Conservation (phyloP, 2,797 vertebrate species). For the Coilia nasus region DNA sequence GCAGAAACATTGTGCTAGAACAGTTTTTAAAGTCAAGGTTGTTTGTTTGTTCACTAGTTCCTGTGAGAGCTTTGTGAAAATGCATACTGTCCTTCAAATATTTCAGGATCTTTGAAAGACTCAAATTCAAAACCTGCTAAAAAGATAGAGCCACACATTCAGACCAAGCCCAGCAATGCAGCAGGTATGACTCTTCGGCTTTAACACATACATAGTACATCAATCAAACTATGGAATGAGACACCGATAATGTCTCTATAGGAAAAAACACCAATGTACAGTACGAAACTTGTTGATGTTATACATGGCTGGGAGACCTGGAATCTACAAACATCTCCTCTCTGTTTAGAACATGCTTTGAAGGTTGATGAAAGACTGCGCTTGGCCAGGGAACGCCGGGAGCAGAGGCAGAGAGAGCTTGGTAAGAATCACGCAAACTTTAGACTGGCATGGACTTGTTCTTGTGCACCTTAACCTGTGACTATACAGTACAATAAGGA, state of each 20-base stretch:
- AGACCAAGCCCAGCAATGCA: background rate
- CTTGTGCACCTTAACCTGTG: background rate
- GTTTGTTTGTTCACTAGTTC: background rate
- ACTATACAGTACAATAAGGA: background rate
- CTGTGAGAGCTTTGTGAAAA: background rate
- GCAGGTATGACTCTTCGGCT: background rate
- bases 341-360: conserved; percentile 56
- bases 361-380: conserved; percentile 88
- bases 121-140: conserved; percentile 14
- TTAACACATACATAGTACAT: background rate
- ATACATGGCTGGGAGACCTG: background rate
- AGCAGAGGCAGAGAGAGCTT: conserved; percentile 82
- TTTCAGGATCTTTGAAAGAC: conserved; percentile 21
- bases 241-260: background rate
- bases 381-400: conserved; percentile 86
- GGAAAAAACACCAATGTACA: background rate
- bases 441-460: background rate
- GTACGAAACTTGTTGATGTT: background rate
- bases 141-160: conserved; percentile 3
- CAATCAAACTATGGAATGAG: background rate
- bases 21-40: background rate
- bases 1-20: background rate
- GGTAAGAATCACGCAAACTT: conserved; percentile 68
- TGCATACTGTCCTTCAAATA: background rate
- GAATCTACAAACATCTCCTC: background rate